Percentiles rank a stretch among this genome's conserved stretches.
Evolutionary conservation across 2,888 invertebrate genomes (phyloP).

Genomic region (Baronia brevicornis): DNA sequence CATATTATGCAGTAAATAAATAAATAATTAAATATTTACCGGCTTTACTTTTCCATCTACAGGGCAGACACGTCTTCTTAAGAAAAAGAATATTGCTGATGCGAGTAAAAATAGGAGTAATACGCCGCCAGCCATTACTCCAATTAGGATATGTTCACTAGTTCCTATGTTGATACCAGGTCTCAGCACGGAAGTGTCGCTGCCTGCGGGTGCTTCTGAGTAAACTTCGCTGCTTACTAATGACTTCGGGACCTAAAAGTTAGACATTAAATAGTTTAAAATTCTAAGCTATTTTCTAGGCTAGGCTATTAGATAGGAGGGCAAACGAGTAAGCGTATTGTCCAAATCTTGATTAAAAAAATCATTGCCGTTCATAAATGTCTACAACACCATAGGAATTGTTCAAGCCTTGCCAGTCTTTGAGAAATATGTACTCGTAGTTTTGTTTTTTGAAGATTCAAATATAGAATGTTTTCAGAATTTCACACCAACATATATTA

Average conservation of each 20-base stretch:
- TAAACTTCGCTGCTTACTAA: slow-evolving; percentile 36
- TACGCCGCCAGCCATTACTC: slow-evolving; percentile 35
- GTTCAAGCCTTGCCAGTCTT: too few species aligned
- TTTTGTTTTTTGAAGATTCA: too few species aligned
- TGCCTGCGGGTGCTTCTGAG: slow-evolving; percentile 38
- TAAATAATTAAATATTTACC: slow-evolving; percentile 38
- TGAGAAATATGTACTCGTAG: too few species aligned
- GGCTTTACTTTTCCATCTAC: slow-evolving; percentile 61
- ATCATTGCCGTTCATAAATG: too few species aligned
- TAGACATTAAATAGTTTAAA: slow-evolving; percentile 7
- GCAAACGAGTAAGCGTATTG: too few species aligned
- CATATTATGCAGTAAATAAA: slow-evolving; percentile 4
- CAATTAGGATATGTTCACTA: slow-evolving; percentile 33
- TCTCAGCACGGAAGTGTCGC: slow-evolving; percentile 31
- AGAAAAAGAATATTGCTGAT: slow-evolving; percentile 40
- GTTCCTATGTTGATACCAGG: slow-evolving; percentile 34
- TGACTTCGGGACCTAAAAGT: slow-evolving; percentile 42
- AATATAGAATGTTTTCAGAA: too few species aligned
- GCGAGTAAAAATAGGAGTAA: slow-evolving; percentile 37
- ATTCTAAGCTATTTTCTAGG: not conserved
- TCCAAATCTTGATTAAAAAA: not conserved
- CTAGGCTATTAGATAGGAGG: not conserved
- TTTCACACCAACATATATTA: too few species aligned
- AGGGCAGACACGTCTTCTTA: slow-evolving; percentile 49
- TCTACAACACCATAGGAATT: too few species aligned